Evolutionary conservation across 1,140 invertebrate species (phyloP), one percentile per base, ranked within the genome.

Genomic region (Cydia splendana): DNA sequence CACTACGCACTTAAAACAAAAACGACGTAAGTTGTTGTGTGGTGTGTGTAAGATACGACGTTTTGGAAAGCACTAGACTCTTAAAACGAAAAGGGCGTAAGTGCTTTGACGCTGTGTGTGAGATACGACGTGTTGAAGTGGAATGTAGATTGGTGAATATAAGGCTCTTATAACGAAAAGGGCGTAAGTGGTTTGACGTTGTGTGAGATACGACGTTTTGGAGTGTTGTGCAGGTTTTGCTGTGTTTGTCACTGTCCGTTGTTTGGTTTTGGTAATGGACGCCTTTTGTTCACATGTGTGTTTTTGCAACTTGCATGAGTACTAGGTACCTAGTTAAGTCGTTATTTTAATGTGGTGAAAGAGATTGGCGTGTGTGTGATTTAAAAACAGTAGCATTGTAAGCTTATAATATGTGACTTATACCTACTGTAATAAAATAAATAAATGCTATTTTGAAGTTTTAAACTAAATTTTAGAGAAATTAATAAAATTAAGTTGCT

Each of bases 201-300:
- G 34, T 12, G 42, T 48, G 53, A 57, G 53, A 18, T 57, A 57
- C 53, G 20, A 3, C 20, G 18, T 62, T 62, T 62, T 62, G 57
- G 7, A n/a, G 20, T 62, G 15, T 20, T 2, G 7, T 10, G 57
- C 7, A 12, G 6, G 20, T 62, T 62, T 62, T 24, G 57, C 18
- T 62, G 57, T 57, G 53, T 62, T 62, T 62, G 57, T 62, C 57
- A 62, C 57, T 62, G 57, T 62, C 57, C 57, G 20, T 12, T 62
- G 20, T 62, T 62, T 62, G 57, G 57, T 62, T 62, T 57, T 57
- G 53, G 57, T 62, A 62, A 62, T 62, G 57, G 57, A 62, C 18
- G 20, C 57, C 57, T 24, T 48, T 62, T 62, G 57, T 62, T 62
- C 57, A 24, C 57, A 24, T 62, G 57, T 57, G 53, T 53, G 57